These are phyloP conservation scores for Numida meleagris DNA, from an alignment of 2,113 vertebrate species.

Conservation along the genomic window DNA sequence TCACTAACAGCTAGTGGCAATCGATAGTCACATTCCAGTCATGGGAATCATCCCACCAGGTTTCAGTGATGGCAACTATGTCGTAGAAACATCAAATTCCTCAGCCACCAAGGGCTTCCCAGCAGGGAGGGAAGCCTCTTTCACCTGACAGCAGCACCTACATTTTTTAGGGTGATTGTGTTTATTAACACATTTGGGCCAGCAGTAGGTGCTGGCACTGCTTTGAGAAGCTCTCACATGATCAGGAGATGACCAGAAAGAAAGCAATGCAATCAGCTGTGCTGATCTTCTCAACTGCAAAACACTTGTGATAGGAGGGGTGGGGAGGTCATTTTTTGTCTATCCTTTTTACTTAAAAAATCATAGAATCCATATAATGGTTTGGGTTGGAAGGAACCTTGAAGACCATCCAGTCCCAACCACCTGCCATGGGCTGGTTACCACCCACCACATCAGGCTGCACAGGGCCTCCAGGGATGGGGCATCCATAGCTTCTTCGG, in stretches of 20 bases:
- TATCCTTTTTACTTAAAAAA: not conserved
- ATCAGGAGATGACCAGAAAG: not conserved
- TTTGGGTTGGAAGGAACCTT: too few species aligned
- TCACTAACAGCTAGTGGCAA: too few species aligned
- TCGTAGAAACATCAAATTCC: too few species aligned
- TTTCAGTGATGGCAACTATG: too few species aligned
- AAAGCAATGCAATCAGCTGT: not conserved
- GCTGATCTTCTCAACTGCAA: not conserved
- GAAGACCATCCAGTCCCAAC: too few species aligned
- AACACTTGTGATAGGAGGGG: not conserved
- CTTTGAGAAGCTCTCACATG: not conserved
- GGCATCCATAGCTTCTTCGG: too few species aligned
- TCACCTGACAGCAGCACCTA: not conserved
- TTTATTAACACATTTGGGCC: not conserved
- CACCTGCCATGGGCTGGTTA: too few species aligned
- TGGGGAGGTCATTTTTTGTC: fast-evolving
- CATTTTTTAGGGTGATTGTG: not conserved
- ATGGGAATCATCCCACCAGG: too few species aligned
- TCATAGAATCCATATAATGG: too few species aligned
- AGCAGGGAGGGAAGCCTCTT: not conserved
- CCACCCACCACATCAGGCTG: too few species aligned
- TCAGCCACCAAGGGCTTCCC: not conserved
- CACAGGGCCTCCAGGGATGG: too few species aligned
- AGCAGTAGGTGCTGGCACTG: not conserved
- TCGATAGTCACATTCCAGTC: too few species aligned